These are phyloP conservation scores for Drosophila conformis DNA, from an alignment of 2,888 invertebrate genomes.

Conservation along the genomic window DNA sequence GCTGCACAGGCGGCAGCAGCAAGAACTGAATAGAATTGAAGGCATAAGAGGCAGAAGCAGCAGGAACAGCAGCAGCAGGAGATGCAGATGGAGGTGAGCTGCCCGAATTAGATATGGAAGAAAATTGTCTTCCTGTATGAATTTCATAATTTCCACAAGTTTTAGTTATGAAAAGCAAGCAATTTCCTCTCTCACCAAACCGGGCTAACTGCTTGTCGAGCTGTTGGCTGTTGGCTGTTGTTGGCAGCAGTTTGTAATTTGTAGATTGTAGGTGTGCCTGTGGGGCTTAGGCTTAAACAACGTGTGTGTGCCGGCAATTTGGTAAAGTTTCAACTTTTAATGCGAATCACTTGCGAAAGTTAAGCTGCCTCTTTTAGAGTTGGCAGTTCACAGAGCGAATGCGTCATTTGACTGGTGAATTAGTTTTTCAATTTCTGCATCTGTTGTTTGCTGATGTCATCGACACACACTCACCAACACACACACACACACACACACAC, in stretches of 20 bases:
- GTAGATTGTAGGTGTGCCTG: slow-evolving; percentile 21
- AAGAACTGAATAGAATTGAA: neutral
- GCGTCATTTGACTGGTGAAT: slow-evolving; percentile 41
- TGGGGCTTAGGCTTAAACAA: slow-evolving; percentile 17
- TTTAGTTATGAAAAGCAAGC: slow-evolving; percentile 81
- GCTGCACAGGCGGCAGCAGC: slow-evolving; percentile 43
- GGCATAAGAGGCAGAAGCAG: neutral
- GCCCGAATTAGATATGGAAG: slow-evolving; percentile 75
- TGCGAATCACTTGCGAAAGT: slow-evolving; percentile 71
- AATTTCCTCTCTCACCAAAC: slow-evolving; percentile 73
- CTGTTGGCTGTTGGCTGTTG: slow-evolving; percentile 9
- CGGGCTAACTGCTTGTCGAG: slow-evolving; percentile 25
- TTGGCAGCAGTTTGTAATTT: slow-evolving; percentile 9
- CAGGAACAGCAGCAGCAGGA: slow-evolving; percentile 1
- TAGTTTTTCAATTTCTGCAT: slow-evolving; percentile 72
- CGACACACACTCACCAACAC: slow-evolving; percentile 36
- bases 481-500: slow-evolving; percentile 16
- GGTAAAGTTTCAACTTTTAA: slow-evolving; percentile 74
- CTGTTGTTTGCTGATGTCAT: slow-evolving; percentile 79
- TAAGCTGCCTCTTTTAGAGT: slow-evolving; percentile 47
- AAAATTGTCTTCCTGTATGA: slow-evolving; percentile 84
- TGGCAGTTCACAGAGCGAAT: slow-evolving; percentile 11
- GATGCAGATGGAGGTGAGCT: slow-evolving; percentile 23
- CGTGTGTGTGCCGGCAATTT: slow-evolving; percentile 51
- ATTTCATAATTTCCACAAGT: slow-evolving; percentile 84